Base-by-base conservation (phyloP, 2,888 invertebrate genomes). In the Sepiola atlantica region DNA sequence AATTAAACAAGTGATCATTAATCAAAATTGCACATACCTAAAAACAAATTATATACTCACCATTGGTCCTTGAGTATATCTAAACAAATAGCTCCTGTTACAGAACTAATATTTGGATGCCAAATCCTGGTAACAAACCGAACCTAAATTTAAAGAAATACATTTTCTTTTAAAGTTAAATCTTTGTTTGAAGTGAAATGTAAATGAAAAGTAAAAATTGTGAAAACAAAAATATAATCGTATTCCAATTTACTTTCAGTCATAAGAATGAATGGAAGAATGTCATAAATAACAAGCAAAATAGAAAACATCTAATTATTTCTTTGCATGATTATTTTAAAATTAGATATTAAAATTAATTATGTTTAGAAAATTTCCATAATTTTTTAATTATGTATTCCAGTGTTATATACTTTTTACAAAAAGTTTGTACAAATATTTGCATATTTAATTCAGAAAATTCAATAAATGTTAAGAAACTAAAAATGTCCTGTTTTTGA, bases 61-160 rank as follows among this genome's bases (percentile, higher is more conserved):
- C 98, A 98, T 95, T 98, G 97, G 95, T 98, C 98, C 98, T 99
- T 99, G 94, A 99, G 98, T 97, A 99, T 99, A 97, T 99, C 99
- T 97, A 99, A 98, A 97, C 99, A 99, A 97, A 99, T 99, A 94
- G 99, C 99, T 77, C 98, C 98, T 0, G 99, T 99, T 32, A 99
- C 99, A 32, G 99, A 99, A 94, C 99, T 99, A 97, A 99, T 99
- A 97, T 99, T 99, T 94, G 99, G 99, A 98, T 99, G 99, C 99
- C 99, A 99, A 97, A 99, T 99, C 98, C 98, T 99, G 95, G 99
- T 99, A 96, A 98, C 98, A 98, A 99, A 99, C 96, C 99, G 98
- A 95, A 99, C 99, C 99, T 99, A 95, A 77, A 96, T 96, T 32
- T 95, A 93, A 94, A 94, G 94, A 94, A 90, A 61, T 45, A 91